phyloP scores from a whole-genome alignment of 2,797 vertebrate species.

The Cuculus canorus region DNA sequence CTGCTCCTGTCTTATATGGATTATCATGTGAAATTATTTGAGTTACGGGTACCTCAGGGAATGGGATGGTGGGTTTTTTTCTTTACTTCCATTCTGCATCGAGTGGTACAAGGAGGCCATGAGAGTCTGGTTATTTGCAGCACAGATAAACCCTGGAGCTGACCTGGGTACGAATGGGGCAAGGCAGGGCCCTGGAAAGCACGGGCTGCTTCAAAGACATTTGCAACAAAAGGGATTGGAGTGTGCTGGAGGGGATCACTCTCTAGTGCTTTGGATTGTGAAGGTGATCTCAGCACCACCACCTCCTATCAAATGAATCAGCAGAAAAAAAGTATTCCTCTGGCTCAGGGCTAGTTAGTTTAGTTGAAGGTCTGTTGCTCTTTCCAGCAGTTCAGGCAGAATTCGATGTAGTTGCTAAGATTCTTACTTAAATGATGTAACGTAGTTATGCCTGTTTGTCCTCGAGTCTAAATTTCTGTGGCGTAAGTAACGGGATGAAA shows the following conservation, averaged over 20 bases:
- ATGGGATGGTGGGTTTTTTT: background rate
- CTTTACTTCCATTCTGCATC: background rate
- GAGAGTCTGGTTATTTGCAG: background rate
- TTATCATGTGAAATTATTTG: background rate
- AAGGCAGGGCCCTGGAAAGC: background rate
- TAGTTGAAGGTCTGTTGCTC: conserved; percentile 18
- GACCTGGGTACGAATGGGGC: rapidly evolving
- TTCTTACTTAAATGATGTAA: background rate
- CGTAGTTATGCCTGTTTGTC: background rate
- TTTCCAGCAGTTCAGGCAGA: background rate
- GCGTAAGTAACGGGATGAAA: background rate
- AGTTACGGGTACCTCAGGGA: background rate
- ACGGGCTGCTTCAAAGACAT: background rate
- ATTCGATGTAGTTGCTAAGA: conserved; percentile 1
- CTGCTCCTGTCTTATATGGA: background rate
- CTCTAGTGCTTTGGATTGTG: background rate
- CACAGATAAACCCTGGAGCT: background rate
- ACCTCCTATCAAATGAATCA: background rate
- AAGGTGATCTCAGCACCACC: background rate
- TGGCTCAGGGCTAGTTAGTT: conserved; percentile 24
- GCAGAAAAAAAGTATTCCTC: background rate
- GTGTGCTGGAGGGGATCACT: background rate
- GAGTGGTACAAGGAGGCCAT: rapidly evolving
- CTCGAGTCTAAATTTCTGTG: background rate
- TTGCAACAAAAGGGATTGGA: background rate